Conservation (phyloP, 2,113 vertebrate genomes). For the Porphyrio hochstetteri region DNA sequence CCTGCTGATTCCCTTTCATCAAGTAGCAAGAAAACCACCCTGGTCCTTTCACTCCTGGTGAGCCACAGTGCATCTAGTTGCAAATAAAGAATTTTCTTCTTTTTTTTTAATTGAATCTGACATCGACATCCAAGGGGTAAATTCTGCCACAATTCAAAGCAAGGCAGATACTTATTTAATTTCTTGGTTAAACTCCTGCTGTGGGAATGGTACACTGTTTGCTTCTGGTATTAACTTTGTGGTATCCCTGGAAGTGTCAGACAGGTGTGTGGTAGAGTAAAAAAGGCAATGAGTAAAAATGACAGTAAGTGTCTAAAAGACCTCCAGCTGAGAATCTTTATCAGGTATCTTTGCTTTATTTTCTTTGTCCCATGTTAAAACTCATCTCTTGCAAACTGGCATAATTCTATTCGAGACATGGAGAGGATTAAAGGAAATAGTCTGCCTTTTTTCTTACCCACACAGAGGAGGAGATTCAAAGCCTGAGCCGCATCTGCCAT, state of each 20-base stretch:
- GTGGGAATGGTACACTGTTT: not conserved
- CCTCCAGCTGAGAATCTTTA: not conserved
- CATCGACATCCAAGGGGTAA: not conserved
- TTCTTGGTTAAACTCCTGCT: not conserved
- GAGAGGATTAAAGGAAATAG: not conserved
- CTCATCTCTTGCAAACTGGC: not conserved
- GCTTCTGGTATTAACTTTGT: not conserved
- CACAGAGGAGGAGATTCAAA: not conserved
- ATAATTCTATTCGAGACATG: not conserved
- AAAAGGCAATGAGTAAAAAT: not conserved
- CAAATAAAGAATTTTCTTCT: not conserved
- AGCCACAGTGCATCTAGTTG: not conserved
- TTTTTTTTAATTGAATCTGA: not conserved
- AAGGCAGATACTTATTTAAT: not conserved
- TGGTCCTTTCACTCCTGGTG: not conserved
- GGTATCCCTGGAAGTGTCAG: not conserved
- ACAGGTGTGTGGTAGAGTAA: not conserved
- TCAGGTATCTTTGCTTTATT: not conserved
- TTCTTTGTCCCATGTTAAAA: not conserved
- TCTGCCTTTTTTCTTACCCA: not conserved
- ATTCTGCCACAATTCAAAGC: not conserved
- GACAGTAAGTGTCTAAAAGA: not conserved
- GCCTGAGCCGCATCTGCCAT: fast-evolving
- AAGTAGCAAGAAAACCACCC: not conserved
- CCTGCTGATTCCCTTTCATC: conserved; percentile 16